Percentiles rank a stretch among this genome's conserved stretches.
These are phyloP conservation scores for Oncorhynchus gorbuscha DNA, from an alignment of 2,113 vertebrate species.

Conservation along the genomic window DNA sequence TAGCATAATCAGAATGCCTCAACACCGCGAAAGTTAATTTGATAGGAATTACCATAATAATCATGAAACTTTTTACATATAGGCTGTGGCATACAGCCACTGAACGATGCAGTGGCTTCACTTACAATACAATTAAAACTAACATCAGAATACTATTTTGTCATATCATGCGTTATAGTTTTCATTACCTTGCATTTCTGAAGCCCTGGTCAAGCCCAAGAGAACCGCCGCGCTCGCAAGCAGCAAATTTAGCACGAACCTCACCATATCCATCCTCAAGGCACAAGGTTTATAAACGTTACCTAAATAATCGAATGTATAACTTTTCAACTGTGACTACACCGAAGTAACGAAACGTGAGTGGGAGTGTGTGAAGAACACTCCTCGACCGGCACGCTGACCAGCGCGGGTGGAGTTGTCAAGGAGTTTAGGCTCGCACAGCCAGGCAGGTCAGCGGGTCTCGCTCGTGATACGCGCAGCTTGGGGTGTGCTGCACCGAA, in stretches of 20 bases:
- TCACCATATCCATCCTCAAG: conserved; percentile 12
- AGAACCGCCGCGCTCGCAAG: conserved; percentile 3
- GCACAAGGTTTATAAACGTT: neutral
- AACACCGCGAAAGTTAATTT: no score
- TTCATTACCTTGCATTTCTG: conserved; percentile 23
- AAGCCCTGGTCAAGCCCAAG: neutral
- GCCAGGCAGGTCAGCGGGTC: neutral
- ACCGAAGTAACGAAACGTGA: neutral
- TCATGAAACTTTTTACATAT: no score
- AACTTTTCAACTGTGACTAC: neutral
- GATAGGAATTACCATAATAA: no score
- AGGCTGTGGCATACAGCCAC: no score
- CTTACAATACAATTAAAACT: no score
- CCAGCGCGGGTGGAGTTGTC: neutral
- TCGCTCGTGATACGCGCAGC: conserved; percentile 9
- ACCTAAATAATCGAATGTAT: neutral
- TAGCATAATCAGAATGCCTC: no score
- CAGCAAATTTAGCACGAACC: neutral
- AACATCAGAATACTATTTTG: no score
- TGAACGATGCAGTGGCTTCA: no score
- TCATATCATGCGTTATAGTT: no score
- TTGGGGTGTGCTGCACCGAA: neutral
- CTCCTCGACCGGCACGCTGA: neutral
- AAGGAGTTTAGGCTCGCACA: no score
- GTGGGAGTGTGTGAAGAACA: neutral